Evolutionary conservation across 2,888 invertebrate genomes (phyloP).

Genomic region (Scaptomyza caliginosa): DNA sequence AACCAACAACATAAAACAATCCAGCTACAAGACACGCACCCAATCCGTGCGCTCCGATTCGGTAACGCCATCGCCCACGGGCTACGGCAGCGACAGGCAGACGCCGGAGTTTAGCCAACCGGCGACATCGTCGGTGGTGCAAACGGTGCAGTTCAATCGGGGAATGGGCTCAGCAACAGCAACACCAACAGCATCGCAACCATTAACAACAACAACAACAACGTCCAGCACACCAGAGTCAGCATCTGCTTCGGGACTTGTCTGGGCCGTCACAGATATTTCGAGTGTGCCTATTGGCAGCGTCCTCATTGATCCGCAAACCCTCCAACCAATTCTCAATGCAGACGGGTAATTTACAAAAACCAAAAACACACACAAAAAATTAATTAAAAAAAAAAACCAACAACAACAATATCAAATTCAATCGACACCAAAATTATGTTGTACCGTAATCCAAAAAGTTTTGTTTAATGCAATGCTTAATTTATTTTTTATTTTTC

Average conservation of each 20-base stretch:
- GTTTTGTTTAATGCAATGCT: slow-evolving; percentile 27
- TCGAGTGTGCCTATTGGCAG: slow-evolving; percentile 94
- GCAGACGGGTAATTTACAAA: slow-evolving; percentile 84
- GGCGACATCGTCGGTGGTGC: slow-evolving; percentile 38
- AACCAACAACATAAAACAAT: slow-evolving; percentile 36
- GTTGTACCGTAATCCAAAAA: slow-evolving; percentile 14
- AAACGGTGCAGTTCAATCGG: slow-evolving; percentile 33
- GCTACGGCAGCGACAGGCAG: slow-evolving; percentile 84
- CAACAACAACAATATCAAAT: slow-evolving; percentile 42
- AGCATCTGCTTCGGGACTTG: slow-evolving; percentile 84
- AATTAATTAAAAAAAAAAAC: not conserved
- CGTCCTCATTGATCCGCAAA: slow-evolving; percentile 92
- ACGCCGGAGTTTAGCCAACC: slow-evolving; percentile 82
- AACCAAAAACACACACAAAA: slow-evolving; percentile 68
- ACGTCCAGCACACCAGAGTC: slow-evolving; percentile 53
- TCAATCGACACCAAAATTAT: slow-evolving; percentile 44
- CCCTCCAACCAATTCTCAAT: slow-evolving; percentile 84
- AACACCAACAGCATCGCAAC: slow-evolving; percentile 40
- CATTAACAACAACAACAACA: slow-evolving; percentile 37
- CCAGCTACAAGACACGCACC: slow-evolving; percentile 84
- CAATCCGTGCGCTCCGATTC: slow-evolving; percentile 87
- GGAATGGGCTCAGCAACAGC: slow-evolving; percentile 50
- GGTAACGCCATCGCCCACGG: slow-evolving; percentile 91
- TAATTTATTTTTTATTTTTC: slow-evolving; percentile 17
- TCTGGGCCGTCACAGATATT: slow-evolving; percentile 95